Conservation (phyloP, 2,113 vertebrate genomes). For the Paratilapia polleni region DNA sequence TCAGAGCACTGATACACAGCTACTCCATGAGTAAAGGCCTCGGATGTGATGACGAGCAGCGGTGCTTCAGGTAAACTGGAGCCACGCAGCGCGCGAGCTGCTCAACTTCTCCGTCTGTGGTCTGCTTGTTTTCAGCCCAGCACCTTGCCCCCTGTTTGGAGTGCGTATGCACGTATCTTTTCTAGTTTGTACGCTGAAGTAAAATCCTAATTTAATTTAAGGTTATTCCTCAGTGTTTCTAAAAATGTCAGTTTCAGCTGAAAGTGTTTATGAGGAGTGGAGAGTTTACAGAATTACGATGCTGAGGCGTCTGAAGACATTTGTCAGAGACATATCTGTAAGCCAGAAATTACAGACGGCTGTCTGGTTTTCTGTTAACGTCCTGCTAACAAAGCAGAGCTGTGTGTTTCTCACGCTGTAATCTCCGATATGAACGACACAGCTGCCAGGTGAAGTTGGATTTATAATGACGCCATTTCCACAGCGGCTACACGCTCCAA, state of each 20-base stretch:
- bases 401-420: not conserved
- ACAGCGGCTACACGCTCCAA: not conserved
- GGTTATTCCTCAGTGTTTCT: not conserved
- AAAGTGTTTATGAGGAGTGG: too few relatives aligned
- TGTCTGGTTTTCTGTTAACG: too few relatives aligned
- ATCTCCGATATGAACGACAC: not conserved
- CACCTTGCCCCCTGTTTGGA: not conserved
- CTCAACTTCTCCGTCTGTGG: not conserved
- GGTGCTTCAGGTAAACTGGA: too few relatives aligned
- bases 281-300: not conserved
- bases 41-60: not conserved
- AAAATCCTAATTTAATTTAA: not conserved
- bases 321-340: not conserved
- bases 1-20: too few relatives aligned
- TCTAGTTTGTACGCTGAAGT: too few relatives aligned
- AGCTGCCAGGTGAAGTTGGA: not conserved
- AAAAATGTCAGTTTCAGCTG: too few relatives aligned
- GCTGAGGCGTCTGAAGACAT: not conserved
- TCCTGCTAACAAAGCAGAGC: too few relatives aligned
- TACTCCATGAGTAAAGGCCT: too few relatives aligned
- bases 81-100: not conserved
- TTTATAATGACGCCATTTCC: accelerated
- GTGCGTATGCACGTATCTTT: not conserved
- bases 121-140: not conserved
- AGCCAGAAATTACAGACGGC: too few relatives aligned